phyloP scores from a whole-genome alignment of 1,140 invertebrate species.

The Gerris buenoi region DNA sequence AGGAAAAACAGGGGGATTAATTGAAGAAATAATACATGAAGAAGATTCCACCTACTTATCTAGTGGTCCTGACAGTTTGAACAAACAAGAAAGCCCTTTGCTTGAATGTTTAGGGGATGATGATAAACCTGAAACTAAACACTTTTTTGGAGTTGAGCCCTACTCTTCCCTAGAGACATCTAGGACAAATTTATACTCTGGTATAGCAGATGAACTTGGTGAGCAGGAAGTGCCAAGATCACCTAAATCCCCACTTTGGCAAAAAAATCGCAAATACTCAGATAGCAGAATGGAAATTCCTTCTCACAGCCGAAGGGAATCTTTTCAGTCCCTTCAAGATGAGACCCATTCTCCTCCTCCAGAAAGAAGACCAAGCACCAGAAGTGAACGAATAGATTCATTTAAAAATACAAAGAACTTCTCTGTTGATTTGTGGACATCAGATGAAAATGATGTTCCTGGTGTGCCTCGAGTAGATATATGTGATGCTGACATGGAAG shows the following conservation, averaged over 20 bases:
- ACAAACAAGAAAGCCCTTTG: background rate
- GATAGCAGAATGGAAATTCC: background rate
- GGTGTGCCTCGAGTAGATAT: constrained; percentile 19
- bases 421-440: constrained; percentile 26
- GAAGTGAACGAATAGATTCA: constrained; percentile 25
- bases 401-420: constrained; percentile 27
- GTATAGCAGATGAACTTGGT: background rate
- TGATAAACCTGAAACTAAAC: background rate
- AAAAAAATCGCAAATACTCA: background rate
- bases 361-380: constrained; percentile 24
- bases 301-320: background rate
- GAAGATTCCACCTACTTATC: constrained; percentile 13
- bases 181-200: background rate
- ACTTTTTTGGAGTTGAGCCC: background rate
- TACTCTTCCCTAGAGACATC: background rate
- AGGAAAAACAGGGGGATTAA: constrained; percentile 18
- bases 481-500: constrained; percentile 20
- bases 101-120: background rate
- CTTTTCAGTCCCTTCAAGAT: background rate
- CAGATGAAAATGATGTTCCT: constrained; percentile 22
- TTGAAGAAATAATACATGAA: constrained; percentile 18
- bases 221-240: background rate
- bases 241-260: background rate
- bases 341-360: constrained; percentile 13
- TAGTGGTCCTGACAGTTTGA: background rate